Evolutionary conservation across 2,888 invertebrate species (phyloP), one percentile per base, ranked within the genome.

Genomic region (Epistrophe grossulariae): DNA sequence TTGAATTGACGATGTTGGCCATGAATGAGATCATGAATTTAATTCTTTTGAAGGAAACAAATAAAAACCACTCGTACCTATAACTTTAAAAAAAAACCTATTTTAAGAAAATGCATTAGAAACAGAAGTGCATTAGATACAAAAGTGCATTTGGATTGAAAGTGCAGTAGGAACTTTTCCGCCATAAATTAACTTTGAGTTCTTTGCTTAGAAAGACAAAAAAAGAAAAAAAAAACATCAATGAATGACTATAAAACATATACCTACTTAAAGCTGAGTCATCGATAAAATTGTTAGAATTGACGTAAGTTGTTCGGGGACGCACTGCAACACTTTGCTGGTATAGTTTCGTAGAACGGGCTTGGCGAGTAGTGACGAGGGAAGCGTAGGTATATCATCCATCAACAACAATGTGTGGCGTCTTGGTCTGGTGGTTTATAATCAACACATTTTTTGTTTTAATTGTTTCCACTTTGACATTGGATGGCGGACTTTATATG

Each of bases 261-360:
- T 11, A 13, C 55, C 15, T 9, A 4, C 35, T 9, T 35, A 9
- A 35, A 24, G 73, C 78, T 85, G 85, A 85, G 71, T 85, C 81
- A 85, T 85, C 73, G 74, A 79, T 74, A 79, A 70, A 82, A 85
- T 64, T 79, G 68, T 64, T 79, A 70, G 74, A 38, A 74, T 79
- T 85, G 85, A 85, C 85, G 85, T 85, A 82, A 79, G 70, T 79
- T 43, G 59, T 72, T 77, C 40, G 38, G 62, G 38, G 48, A 64
- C 76, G 57, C 72, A 80, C 10, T 55, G 19, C 62, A 64, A 40
- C n/a, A 24, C 48, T 66, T 45, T 35, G 38, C 24, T 62, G 31
- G 64, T 31, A 59, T 31, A 59, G 11, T 38, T 55, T 28, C 13
- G 15, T 38, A 19, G 15, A 17, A 68, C n/a, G 40, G 55, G 52